These are phyloP conservation scores for Turnix velox DNA, from an alignment of 2,113 vertebrate species.

Conservation along the genomic window DNA sequence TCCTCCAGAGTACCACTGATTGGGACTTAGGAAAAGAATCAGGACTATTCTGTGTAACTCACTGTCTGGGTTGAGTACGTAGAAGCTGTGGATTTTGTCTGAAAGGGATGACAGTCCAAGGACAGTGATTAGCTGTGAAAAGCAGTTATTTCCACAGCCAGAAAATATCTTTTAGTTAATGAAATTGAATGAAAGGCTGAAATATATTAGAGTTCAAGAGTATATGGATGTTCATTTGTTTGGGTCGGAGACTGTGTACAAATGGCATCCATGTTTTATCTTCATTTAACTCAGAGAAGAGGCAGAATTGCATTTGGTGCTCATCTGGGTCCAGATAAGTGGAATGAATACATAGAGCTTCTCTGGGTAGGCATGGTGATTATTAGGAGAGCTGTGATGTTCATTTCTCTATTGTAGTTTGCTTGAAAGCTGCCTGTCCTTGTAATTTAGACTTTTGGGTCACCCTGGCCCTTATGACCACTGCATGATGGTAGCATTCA, in stretches of 20 bases:
- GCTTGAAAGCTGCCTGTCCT: background rate
- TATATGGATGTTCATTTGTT: fast-evolving
- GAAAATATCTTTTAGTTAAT: background rate
- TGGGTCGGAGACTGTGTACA: background rate
- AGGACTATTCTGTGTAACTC: background rate
- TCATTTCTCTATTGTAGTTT: background rate
- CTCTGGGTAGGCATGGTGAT: background rate
- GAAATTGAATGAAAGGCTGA: background rate
- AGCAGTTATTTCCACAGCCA: background rate
- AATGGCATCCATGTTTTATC: background rate
- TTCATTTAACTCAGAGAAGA: background rate
- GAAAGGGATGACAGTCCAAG: background rate
- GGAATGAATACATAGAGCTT: background rate
- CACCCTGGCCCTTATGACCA: background rate
- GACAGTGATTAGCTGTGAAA: background rate
- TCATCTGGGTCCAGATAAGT: background rate
- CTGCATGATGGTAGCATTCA: background rate
- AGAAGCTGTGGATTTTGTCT: background rate
- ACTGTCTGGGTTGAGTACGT: background rate
- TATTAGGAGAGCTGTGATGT: background rate
- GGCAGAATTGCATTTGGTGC: background rate
- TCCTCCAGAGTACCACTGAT: background rate
- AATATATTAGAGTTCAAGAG: background rate
- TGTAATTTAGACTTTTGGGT: background rate
- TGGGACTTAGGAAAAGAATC: background rate